Conservation (phyloP, 2,113 vertebrate species). For the Brevimyrus niger region DNA sequence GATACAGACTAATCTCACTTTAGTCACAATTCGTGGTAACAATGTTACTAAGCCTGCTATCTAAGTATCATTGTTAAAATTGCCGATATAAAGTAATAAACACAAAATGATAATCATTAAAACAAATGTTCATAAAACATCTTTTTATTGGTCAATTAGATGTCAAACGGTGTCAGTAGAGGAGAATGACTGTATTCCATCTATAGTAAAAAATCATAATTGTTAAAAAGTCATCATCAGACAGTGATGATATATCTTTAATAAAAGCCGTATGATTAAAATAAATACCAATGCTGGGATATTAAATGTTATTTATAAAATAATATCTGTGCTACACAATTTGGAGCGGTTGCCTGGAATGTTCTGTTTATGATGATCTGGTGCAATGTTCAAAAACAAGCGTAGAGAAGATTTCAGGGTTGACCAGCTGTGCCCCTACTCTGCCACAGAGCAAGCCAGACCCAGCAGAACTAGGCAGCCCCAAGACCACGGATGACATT, state of each 20-base stretch:
- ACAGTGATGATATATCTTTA: background rate
- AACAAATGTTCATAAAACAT: background rate
- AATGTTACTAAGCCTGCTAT: background rate
- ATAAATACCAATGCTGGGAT: background rate
- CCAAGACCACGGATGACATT: constrained; percentile 96
- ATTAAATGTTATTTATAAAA: background rate
- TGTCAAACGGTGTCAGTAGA: background rate
- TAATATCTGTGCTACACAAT: background rate
- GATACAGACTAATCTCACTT: background rate
- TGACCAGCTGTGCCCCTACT: background rate
- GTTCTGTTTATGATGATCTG: background rate
- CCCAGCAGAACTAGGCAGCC: constrained; percentile 76
- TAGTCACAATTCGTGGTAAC: background rate
- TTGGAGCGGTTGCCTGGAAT: background rate
- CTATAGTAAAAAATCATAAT: background rate
- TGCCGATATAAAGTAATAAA: background rate
- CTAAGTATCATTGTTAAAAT: background rate
- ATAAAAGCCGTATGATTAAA: background rate
- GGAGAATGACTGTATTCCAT: background rate
- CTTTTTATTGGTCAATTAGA: background rate
- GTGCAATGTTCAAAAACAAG: background rate
- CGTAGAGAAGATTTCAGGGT: background rate
- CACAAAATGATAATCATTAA: background rate
- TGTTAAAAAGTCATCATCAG: background rate
- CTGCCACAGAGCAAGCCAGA: constrained; percentile 83